These are phyloP conservation scores for Ashinkailepas kermadecensis DNA, from an alignment of 2,888 invertebrate species.

Conservation along the genomic window DNA sequence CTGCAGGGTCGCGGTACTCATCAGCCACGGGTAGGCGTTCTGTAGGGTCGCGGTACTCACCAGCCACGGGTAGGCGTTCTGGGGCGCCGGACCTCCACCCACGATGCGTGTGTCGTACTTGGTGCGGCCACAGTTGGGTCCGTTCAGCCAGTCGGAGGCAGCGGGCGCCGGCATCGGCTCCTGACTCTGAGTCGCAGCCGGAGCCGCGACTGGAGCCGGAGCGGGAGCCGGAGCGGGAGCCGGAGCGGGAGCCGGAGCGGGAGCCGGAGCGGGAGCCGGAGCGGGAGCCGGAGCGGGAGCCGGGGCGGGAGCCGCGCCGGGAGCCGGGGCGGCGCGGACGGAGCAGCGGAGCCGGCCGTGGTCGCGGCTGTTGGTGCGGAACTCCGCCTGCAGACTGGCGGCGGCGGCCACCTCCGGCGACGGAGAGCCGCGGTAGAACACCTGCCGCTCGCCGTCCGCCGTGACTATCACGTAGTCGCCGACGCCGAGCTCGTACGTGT, in stretches of 20 bases:
- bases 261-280: no score
- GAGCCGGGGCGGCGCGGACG: neutral
- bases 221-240: no score
- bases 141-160: neutral
- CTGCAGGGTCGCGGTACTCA: no score
- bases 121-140: neutral
- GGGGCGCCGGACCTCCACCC: neutral
- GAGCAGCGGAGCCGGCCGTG: neutral
- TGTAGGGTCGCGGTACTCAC: neutral
- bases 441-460: neutral
- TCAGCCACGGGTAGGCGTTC: no score
- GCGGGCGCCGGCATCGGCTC: neutral
- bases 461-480: neutral
- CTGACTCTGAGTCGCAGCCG: neutral
- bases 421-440: neutral
- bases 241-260: no score
- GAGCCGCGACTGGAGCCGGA: neutral
- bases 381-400: neutral
- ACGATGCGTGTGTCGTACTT: conserved; percentile 19
- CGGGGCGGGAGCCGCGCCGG: neutral
- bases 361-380: neutral
- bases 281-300: no score
- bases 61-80: conserved; percentile 11
- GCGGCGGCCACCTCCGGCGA: neutral
- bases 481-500: neutral